Conservation (phyloP, 2,888 invertebrate species). For the Linnaemya tessellans region DNA sequence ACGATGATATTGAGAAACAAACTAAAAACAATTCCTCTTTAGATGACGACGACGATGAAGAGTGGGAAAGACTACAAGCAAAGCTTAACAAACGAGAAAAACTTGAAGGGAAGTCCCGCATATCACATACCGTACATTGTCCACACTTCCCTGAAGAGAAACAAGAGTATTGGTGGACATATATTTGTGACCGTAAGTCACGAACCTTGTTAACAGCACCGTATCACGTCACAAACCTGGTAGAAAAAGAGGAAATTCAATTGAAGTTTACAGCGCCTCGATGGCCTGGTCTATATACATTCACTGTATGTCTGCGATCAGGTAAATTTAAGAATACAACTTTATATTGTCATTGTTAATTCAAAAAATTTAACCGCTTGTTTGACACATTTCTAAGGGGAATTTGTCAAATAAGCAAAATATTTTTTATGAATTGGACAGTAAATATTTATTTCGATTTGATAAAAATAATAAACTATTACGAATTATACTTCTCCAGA, state of each 20-base stretch:
- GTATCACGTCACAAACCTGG: constrained; percentile 95
- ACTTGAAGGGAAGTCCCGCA: constrained; percentile 95
- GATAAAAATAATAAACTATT: background rate
- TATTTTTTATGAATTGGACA: too few relatives aligned
- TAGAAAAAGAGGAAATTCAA: constrained; percentile 94
- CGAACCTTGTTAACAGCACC: constrained; percentile 96
- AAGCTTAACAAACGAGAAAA: constrained; percentile 94
- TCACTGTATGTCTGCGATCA: constrained; percentile 95
- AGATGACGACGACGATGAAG: constrained; percentile 90
- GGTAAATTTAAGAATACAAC: constrained; percentile 81
- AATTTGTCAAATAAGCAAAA: too few relatives aligned
- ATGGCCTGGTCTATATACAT: constrained; percentile 96
- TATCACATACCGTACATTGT: constrained; percentile 98
- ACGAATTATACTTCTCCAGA: constrained; percentile 84
- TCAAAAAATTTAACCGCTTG: too few relatives aligned
- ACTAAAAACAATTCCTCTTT: constrained; percentile 84
- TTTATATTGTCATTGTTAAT: background rate
- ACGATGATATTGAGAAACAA: constrained; percentile 86
- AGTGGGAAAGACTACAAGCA: constrained; percentile 96
- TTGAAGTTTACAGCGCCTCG: constrained; percentile 98
- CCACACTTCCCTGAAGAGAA: constrained; percentile 97
- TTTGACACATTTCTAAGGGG: too few relatives aligned
- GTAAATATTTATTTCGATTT: background rate
- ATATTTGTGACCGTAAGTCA: constrained; percentile 97
- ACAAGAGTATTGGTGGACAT: constrained; percentile 99